Percentiles rank a stretch among this genome's conserved stretches.
These are phyloP conservation scores for Sympetrum striolatum DNA, from an alignment of 2,888 invertebrate genomes.

Conservation along the genomic window DNA sequence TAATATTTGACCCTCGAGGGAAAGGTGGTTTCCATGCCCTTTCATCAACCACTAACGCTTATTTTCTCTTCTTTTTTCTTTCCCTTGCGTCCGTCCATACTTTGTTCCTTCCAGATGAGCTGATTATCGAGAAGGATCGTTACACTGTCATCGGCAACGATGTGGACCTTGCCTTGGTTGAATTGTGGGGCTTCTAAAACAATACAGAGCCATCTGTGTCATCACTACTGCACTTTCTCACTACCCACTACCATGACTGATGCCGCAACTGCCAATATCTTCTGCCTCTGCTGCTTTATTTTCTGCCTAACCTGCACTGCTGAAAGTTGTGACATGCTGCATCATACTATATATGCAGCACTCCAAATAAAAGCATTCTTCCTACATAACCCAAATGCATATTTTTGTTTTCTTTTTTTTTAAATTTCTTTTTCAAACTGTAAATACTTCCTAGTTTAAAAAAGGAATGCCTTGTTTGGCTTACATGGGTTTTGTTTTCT, in stretches of 20 bases:
- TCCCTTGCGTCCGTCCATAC: conserved; percentile 42
- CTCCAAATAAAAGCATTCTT: neutral
- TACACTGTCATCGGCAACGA: conserved; percentile 99
- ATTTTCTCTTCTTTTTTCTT: neutral
- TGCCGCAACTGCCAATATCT: conserved; percentile 45
- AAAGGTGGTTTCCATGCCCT: conserved; percentile 28
- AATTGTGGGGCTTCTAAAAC: conserved; percentile 70
- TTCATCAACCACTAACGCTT: conserved; percentile 23
- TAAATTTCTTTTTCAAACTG: conserved; percentile 50
- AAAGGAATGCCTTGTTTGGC: conserved; percentile 40
- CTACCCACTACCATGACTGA: conserved; percentile 39
- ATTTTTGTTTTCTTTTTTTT: conserved; percentile 55
- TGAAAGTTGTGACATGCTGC: conserved; percentile 25
- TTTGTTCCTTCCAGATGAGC: conserved; percentile 76
- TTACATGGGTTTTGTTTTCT: conserved; percentile 44
- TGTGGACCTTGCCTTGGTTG: conserved; percentile 98
- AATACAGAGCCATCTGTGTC: conserved; percentile 49
- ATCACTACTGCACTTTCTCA: conserved; percentile 49
- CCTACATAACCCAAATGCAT: neutral
- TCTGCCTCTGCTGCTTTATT: conserved; percentile 46
- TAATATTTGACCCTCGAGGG: neutral
- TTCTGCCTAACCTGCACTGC: conserved; percentile 44
- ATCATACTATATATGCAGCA: conserved; percentile 2
- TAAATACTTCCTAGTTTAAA: conserved; percentile 53
- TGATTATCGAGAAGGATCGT: conserved; percentile 97